These are phyloP conservation scores for Timandra comae DNA, from an alignment of 2,888 invertebrate species.

Conservation along the genomic window DNA sequence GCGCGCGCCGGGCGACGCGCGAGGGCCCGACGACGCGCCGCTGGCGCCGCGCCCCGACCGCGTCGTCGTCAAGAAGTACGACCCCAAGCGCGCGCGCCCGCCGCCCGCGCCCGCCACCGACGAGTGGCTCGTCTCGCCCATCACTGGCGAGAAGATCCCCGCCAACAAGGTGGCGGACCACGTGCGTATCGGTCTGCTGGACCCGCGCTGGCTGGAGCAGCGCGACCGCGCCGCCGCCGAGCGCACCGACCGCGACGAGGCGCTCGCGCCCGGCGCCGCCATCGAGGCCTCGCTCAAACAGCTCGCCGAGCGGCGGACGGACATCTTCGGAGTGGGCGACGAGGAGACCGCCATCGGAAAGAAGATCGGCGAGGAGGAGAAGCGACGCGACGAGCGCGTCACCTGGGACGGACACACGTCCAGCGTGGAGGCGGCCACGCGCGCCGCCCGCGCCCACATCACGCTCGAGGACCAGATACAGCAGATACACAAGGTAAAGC, in stretches of 20 bases:
- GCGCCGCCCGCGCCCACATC: conserved; percentile 95
- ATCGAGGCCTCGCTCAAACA: conserved; percentile 96
- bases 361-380: conserved; percentile 95
- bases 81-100: conserved; percentile 85
- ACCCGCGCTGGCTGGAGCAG: conserved; percentile 98
- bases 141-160: conserved; percentile 98
- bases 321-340: conserved; percentile 99
- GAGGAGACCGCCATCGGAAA: conserved; percentile 99
- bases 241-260: conserved; percentile 87
- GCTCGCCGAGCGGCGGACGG: conserved; percentile 98
- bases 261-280: conserved; percentile 82
- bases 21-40: conserved; percentile 76
- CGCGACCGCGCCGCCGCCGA: conserved; percentile 95
- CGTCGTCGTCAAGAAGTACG: conserved; percentile 97
- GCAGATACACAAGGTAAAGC: conserved; percentile 92
- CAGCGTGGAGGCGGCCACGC: conserved; percentile 95
- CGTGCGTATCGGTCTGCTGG: conserved; percentile 96
- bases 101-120: conserved; percentile 79
- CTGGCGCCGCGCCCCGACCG: conserved; percentile 93
- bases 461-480: conserved; percentile 98
- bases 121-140: conserved; percentile 97
- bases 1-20: conserved; percentile 36
- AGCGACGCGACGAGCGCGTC: conserved; percentile 91
- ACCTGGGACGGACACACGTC: conserved; percentile 99
- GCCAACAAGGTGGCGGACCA: conserved; percentile 98